Evolutionary conservation across 2,113 vertebrate species (phyloP).

Genomic region (Bos javanicus): DNA sequence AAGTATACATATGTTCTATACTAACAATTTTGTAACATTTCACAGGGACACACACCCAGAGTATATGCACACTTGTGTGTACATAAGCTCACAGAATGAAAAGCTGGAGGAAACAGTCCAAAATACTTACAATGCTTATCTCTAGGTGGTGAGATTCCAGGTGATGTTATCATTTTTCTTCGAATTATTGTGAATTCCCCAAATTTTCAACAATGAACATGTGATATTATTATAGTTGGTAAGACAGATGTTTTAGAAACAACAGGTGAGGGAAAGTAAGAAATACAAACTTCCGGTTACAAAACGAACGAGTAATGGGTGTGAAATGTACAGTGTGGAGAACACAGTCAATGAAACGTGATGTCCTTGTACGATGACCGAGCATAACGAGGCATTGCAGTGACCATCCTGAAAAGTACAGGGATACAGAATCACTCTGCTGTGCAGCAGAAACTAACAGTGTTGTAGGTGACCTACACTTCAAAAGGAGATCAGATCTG

Average conservation of each 20-base stretch:
- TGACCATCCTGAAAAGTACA: too few relatives aligned
- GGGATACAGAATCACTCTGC: background rate
- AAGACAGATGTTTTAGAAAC: background rate
- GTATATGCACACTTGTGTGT: fast-evolving
- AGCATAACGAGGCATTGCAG: fast-evolving
- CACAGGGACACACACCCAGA: background rate
- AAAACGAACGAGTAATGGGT: too few relatives aligned
- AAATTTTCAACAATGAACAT: background rate
- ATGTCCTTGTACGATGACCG: background rate
- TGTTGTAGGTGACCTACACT: background rate
- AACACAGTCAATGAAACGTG: fast-evolving
- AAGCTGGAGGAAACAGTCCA: background rate
- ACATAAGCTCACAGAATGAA: background rate
- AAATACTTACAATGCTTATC: background rate
- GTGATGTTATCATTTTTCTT: background rate
- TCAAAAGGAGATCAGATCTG: background rate
- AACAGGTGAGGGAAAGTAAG: background rate
- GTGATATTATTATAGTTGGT: background rate
- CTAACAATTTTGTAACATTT: background rate
- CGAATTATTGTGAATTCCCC: background rate
- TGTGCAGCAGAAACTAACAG: too few relatives aligned
- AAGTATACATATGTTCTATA: background rate
- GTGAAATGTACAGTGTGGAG: background rate
- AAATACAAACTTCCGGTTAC: background rate
- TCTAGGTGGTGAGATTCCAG: background rate